Conservation (phyloP, 2,888 invertebrate species). For the Junonia oenone region DNA sequence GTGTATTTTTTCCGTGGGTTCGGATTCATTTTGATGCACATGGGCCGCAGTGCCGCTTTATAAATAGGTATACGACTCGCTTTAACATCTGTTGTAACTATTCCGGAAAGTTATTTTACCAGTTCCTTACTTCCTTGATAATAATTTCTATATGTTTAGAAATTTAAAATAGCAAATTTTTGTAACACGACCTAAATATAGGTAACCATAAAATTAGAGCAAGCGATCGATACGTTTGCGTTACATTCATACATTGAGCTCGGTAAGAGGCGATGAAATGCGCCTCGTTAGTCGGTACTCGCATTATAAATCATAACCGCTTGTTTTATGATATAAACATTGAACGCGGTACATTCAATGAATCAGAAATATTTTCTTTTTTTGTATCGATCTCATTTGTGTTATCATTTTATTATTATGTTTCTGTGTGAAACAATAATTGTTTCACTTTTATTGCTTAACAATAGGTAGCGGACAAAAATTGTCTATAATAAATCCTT, state of each 20-base stretch:
- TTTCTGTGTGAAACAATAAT: too few relatives aligned
- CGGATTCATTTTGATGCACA: constrained; percentile 4
- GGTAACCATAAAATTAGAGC: not conserved
- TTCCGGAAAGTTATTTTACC: not conserved
- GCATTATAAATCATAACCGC: not conserved
- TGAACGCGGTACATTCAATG: not conserved
- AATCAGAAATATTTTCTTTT: not conserved
- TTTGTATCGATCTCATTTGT: too few relatives aligned
- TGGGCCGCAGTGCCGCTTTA: constrained; percentile 2
- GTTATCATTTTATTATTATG: too few relatives aligned
- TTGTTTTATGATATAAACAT: not conserved
- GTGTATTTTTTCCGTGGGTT: constrained; percentile 14
- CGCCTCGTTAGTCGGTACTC: not conserved
- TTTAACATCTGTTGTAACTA: not conserved
- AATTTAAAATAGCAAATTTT: not conserved
- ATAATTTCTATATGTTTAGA: not conserved
- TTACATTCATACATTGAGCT: not conserved
- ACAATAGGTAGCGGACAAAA: too few relatives aligned
- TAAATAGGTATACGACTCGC: not conserved
- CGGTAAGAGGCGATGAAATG: not conserved
- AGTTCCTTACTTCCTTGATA: not conserved
- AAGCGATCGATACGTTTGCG: not conserved
- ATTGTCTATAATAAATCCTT: too few relatives aligned
- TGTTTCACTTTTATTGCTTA: too few relatives aligned
- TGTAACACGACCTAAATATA: too few relatives aligned